These are phyloP conservation scores for Phymorhynchus buccinoides DNA, from an alignment of 1,140 invertebrate species.

Conservation along the genomic window DNA sequence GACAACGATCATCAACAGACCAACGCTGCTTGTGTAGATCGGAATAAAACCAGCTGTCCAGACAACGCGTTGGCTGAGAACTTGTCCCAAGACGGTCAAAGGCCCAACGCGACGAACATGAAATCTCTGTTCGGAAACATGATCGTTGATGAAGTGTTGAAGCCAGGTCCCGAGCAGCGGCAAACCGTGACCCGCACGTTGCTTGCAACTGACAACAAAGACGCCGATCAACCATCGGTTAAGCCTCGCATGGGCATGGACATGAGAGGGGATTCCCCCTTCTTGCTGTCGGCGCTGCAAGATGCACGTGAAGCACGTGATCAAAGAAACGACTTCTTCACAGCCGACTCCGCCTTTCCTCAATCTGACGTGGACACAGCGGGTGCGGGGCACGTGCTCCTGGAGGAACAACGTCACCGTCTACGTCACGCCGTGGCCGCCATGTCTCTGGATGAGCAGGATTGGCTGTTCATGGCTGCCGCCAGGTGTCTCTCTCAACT, in stretches of 20 bases:
- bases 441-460: conserved; percentile 31
- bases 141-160: neutral
- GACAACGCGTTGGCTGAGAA: neutral
- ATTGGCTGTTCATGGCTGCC: conserved; percentile 33
- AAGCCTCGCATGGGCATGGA: conserved; percentile 27
- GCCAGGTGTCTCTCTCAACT: conserved; percentile 30
- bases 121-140: neutral
- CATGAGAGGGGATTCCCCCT: conserved; percentile 24
- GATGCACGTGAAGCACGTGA: neutral
- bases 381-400: neutral
- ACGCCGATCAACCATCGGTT: neutral
- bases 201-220: neutral
- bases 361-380: neutral
- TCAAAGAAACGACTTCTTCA: neutral
- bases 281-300: neutral
- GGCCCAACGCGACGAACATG: neutral
- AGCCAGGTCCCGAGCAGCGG: neutral
- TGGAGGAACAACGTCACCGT: conserved; percentile 1
- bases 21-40: too few species aligned
- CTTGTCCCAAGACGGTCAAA: neutral
- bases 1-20: too few species aligned
- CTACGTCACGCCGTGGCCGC: neutral
- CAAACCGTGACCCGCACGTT: neutral
- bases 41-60: neutral
- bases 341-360: neutral